These are phyloP conservation scores for Cheirogaleus medius DNA, from an alignment of 2,113 vertebrate genomes.

Conservation along the genomic window DNA sequence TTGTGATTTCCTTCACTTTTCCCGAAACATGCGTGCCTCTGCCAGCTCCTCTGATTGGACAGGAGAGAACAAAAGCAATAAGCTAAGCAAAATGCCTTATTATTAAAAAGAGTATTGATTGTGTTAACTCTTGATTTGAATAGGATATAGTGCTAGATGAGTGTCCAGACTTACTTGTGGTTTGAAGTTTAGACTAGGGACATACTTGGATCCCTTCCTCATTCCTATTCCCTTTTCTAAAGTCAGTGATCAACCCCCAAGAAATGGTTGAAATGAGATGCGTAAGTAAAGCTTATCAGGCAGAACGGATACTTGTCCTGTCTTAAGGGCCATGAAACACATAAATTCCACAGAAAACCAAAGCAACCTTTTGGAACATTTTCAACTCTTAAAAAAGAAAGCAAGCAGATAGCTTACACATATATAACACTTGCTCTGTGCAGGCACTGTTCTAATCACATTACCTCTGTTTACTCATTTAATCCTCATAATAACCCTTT, in stretches of 20 bases:
- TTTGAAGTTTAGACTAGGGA: not conserved
- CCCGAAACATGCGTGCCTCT: constrained; percentile 40
- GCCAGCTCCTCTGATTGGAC: constrained; percentile 10
- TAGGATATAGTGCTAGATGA: not conserved
- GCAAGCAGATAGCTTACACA: not conserved
- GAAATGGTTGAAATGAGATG: not conserved
- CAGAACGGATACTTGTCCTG: not conserved
- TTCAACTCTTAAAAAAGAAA: constrained; percentile 13
- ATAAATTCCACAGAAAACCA: not conserved
- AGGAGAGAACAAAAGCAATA: constrained; percentile 21
- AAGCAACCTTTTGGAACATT: not conserved
- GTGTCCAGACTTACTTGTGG: not conserved
- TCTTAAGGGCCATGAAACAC: not conserved
- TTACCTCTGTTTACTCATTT: constrained; percentile 12
- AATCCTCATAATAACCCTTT: not conserved
- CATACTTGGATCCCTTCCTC: not conserved
- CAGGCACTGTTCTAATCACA: not conserved
- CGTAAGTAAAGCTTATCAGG: not conserved
- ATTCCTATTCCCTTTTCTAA: not conserved
- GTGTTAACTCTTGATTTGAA: not conserved
- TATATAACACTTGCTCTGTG: not conserved
- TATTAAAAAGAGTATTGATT: not conserved
- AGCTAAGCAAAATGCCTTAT: not conserved
- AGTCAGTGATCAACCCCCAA: not conserved
- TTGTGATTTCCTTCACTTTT: constrained; percentile 65